Evolutionary conservation across 2,113 vertebrate species (phyloP), one percentile per base, ranked within the genome.

Genomic region (Alligator mississippiensis): DNA sequence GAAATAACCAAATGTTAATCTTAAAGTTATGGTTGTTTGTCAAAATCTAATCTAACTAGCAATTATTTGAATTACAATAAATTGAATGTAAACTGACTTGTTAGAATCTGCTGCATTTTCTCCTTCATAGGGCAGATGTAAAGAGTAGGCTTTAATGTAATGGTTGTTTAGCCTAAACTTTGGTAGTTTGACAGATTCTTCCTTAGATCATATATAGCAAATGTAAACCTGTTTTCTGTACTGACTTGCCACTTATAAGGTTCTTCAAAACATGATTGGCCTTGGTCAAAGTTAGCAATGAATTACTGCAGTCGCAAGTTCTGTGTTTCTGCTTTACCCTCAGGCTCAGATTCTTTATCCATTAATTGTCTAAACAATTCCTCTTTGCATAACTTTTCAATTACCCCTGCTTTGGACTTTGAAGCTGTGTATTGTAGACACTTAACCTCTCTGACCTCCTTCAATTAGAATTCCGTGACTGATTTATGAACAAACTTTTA

Each of bases 381-480:
- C 88, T 92, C 83, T 84, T 88, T 68, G 10, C n/a, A 77, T 85
- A 22, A 16, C 11, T 82, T 79, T 70, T 64, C 0, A 0, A 38
- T 93, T 85, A 75, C 54, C 59, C 30, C 5, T 9, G 3, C 93
- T 95, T 95, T 92, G 88, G 93, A 93, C 93, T 94, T 93, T 88
- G 90, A 91, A 87, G 30, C 18, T 96, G 59, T 2, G 1, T 89
- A 7, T 54, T 70, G 17, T 70, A 70, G 15, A n/a, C 19, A 25
- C 91, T 68, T 95, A 94, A 89, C 89, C 92, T 91, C 93, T 93
- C 54, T 92, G 64, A 92, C 92, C 79, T 95, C 47, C 13, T 22
- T 58, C 66, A 88, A 85, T 64, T 92, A 83, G 61, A 91, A 92
- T 94, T 90, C 85, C 21, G 1, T 80, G 18, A 91, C 62, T 86